Base-by-base conservation (phyloP, 2,113 vertebrate species). In the Numenius arquata region DNA sequence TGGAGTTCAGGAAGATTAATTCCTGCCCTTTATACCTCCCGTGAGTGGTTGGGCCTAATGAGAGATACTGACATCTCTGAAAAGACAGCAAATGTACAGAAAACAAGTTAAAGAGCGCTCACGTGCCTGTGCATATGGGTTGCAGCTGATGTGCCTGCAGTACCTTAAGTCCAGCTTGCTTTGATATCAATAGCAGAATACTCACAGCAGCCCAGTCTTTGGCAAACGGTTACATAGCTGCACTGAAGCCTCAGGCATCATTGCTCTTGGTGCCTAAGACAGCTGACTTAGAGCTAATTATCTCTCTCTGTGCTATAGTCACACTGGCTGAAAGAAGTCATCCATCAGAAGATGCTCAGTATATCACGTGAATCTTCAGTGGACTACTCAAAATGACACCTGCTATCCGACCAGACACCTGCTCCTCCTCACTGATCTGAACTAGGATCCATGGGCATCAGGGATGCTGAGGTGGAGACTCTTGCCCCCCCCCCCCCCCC, bases 231-330 rank as follows among this genome's bases (percentile, higher is more conserved):
- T 89, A 1, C n/a, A 18, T 23, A 61, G 70, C 65, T 91, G 68
- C 73, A 74, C 43, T 47, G 70, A 34, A 87, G 47, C 73, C 74
- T 68, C 61, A 68, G 70, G 52, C 70, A 85, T 79, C 80, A 56
- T 89, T 82, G 84, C 43, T 85, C 30, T 76, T 65, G 47, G 77
- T 85, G 53, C 30, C 43, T 82, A 18, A 92, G 86, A 87, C 62
- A 95, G 66, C 29, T 38, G 78, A 59, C 92, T 89, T 43, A n/a
- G 52, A 88, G 84, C 58, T 93, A 82, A 93, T 93, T 94, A 68
- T 63, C 72, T 18, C 38, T 89, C 48, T 75, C 43, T 72, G 52
- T 68, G 73, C 70, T 65, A 2, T 16, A 58, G 84, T 65, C 87
- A 61, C 5, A 9, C 32, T 41, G 30, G 12, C 48, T 94, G 89